Conservation (phyloP, 2,797 vertebrate species). For the Trematomus bernacchii region DNA sequence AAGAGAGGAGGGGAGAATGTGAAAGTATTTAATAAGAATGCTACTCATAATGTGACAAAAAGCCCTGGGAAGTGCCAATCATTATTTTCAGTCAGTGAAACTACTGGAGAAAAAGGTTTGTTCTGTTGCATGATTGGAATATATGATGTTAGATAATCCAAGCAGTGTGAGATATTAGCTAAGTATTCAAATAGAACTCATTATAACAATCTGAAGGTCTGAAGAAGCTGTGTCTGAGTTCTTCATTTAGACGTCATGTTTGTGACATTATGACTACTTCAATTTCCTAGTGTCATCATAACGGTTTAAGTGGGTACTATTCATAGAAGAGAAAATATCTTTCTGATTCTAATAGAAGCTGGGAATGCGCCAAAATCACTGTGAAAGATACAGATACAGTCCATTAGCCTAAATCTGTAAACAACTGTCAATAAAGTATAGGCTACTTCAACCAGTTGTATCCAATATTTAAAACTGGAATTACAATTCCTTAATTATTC, state of each 20-base stretch:
- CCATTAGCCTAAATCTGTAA: too few relatives aligned
- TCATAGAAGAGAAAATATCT: background rate
- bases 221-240: background rate
- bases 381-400: too few relatives aligned
- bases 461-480: too few relatives aligned
- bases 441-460: too few relatives aligned
- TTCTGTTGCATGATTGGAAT: conserved; percentile 4
- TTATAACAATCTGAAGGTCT: background rate
- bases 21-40: background rate
- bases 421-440: too few relatives aligned
- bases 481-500: too few relatives aligned
- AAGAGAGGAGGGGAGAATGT: background rate
- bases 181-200: background rate
- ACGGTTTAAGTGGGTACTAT: background rate
- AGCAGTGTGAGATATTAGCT: background rate
- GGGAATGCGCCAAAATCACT: too few relatives aligned
- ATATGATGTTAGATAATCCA: background rate
- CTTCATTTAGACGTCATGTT: background rate
- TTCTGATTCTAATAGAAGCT: background rate
- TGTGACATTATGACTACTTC: background rate
- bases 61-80: background rate
- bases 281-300: background rate
- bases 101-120: background rate
- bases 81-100: conserved; percentile 3
- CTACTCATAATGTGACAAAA: background rate